A percentile compares a stretch with the other conserved stretches of the same genome.
Evolutionary conservation across 2,797 vertebrate species (phyloP).

Genomic region (Lagocephalus sceleratus): DNA sequence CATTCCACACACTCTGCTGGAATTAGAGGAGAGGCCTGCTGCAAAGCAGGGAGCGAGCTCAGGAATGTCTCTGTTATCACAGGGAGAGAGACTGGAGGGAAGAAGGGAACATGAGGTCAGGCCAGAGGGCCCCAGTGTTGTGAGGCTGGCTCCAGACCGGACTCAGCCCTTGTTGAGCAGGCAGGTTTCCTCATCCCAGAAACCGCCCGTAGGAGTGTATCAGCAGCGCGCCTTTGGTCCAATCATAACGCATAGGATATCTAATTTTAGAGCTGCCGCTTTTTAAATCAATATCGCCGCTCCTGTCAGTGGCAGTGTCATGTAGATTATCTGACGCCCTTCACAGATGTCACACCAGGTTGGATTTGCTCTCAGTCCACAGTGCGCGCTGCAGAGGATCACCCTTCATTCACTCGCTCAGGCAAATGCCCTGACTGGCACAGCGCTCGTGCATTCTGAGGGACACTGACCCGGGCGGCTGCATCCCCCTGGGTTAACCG

Average conservation of each 20-base stretch:
- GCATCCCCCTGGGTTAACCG: constrained; percentile 41
- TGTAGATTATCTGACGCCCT: constrained; percentile 71
- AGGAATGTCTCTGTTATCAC: constrained; percentile 79
- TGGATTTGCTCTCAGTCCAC: constrained; percentile 62
- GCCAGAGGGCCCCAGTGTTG: constrained; percentile 35
- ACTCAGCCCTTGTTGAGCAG: no score
- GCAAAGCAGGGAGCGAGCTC: constrained; percentile 65
- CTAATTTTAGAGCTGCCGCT: constrained; percentile 70
- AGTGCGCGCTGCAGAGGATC: constrained; percentile 52
- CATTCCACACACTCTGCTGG: constrained; percentile 74
- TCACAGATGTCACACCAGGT: constrained; percentile 73
- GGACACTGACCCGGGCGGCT: constrained; percentile 39
- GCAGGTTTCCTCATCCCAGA: constrained; percentile 44
- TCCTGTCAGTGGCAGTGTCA: constrained; percentile 67
- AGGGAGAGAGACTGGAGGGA: constrained; percentile 62
- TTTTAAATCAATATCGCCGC: constrained; percentile 75
- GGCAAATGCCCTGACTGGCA: constrained; percentile 30
- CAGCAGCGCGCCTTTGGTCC: constrained; percentile 35
- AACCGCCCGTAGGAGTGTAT: constrained; percentile 27
- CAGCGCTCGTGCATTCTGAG: constrained; percentile 33
- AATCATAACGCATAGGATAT: constrained; percentile 49
- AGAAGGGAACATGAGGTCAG: constrained; percentile 63
- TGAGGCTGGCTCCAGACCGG: constrained; percentile 37
- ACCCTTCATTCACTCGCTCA: constrained; percentile 35
- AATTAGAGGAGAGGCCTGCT: constrained; percentile 75